Base-by-base conservation (phyloP, 1,140 invertebrate species). In the Platyscapa corneri region DNA sequence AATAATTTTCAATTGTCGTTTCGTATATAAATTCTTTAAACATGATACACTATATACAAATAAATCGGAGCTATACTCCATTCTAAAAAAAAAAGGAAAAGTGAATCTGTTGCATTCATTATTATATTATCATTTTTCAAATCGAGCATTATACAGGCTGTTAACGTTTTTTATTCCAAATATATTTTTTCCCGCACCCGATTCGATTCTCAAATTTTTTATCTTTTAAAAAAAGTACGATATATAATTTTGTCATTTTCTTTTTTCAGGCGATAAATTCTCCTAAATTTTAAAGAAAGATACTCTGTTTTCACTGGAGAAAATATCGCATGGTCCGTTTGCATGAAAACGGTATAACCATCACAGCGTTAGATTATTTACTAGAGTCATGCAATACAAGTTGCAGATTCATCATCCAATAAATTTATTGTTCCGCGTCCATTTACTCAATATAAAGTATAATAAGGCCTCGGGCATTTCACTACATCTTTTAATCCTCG, bases 31-130 rank as follows among this genome's bases (percentile, higher is more conserved):
- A 87, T 89, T 89, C 85, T 87, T 89, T 89, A 89, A 91, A 88
- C 89, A 92, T 92, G 88, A 89, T 92, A 92, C 91, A 92, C 86
- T 92, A 92, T 92, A 65, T 92, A 92, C 91, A 92, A 92, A 91
- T 91, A 91, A 92, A 88, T 67, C 85, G 87, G 88, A 88, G 87
- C 56, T 86, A 76, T 87, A 86, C 85, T 86, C 85, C 80, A 81
- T 88, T 86, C 56, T 87, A 89, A 88, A 88, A 87, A 90, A n/a
- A n/a, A n/a, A 89, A 89, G 42, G 64, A 82, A 72, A 76, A 76
- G 64, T 82, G 72, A 85, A 82, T 70, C 60, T 77, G 72, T 82
- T 78, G 46, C 80, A 86, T 78, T 86, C 34, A 74, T 79, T 79
- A 78, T 39, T 56, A 30, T 65, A 82, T 82, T 77, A 60, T 79